Conservation (phyloP, 1,140 invertebrate species). For the Sipha flava region DNA sequence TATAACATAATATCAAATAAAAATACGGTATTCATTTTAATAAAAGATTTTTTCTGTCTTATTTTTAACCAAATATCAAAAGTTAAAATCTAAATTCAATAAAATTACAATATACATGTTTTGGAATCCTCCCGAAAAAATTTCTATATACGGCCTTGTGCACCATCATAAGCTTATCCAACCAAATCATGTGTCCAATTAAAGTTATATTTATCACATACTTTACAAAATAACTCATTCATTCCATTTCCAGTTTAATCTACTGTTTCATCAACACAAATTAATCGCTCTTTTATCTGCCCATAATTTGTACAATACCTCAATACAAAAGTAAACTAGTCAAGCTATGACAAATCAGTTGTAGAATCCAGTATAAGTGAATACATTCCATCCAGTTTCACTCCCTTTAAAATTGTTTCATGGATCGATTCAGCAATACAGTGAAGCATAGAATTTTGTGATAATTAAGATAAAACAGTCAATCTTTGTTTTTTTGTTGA, state of each 20-base stretch:
- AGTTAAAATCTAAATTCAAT: too few relatives aligned
- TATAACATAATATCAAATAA: too few relatives aligned
- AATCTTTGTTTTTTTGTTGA: background rate
- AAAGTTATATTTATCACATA: background rate
- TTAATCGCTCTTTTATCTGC: background rate
- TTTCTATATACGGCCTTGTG: too few relatives aligned
- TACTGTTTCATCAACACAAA: background rate
- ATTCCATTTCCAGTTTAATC: background rate
- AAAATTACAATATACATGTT: too few relatives aligned
- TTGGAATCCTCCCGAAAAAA: too few relatives aligned
- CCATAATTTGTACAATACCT: background rate
- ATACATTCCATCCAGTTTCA: background rate
- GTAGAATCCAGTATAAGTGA: background rate
- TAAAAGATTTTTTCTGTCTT: too few relatives aligned
- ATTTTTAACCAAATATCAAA: too few relatives aligned
- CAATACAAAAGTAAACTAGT: background rate
- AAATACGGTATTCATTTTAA: too few relatives aligned
- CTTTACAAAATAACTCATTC: background rate
- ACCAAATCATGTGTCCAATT: background rate
- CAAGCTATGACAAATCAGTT: background rate
- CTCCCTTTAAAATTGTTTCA: background rate
- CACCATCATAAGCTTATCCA: background rate
- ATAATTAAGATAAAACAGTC: background rate
- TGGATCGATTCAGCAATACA: background rate
- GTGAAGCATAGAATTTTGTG: background rate